Percentiles rank a stretch among this genome's conserved stretches.
These are phyloP conservation scores for Gadus macrocephalus DNA, from an alignment of 2,113 vertebrate species.

Conservation along the genomic window DNA sequence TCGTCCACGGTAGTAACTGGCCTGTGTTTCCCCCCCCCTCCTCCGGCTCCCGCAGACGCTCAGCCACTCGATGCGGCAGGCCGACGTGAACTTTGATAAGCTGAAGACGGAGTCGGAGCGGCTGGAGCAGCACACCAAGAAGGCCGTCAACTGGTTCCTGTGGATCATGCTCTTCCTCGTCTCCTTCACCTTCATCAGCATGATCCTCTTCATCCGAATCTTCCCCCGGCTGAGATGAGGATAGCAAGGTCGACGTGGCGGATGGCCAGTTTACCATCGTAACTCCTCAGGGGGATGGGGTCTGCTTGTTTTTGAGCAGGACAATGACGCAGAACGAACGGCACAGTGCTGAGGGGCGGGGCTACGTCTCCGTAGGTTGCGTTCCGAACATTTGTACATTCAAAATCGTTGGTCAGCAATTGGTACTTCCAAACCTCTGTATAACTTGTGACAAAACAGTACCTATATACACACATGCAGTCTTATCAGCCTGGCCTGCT, in stretches of 20 bases:
- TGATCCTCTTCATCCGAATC: constrained; percentile 96
- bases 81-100: constrained; percentile 94
- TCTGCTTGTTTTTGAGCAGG: no score
- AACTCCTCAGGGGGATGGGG: constrained; percentile 21
- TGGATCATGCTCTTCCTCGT: constrained; percentile 95
- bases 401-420: no score
- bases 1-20: no score
- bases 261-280: not conserved
- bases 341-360: no score
- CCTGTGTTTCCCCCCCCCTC: no score
- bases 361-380: no score
- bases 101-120: constrained; percentile 92
- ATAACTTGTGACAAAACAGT: no score
- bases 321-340: no score
- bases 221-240: constrained; percentile 90
- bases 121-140: constrained; percentile 92
- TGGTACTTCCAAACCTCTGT: no score
- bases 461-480: no score
- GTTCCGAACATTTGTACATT: no score
- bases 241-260: not conserved
- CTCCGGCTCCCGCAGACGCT: constrained; percentile 73
- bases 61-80: constrained; percentile 88
- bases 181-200: constrained; percentile 93
- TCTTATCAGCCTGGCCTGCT: no score
- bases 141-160: constrained; percentile 95